Conservation (phyloP, 2,113 vertebrate species). For the Rhinoderma darwinii region DNA sequence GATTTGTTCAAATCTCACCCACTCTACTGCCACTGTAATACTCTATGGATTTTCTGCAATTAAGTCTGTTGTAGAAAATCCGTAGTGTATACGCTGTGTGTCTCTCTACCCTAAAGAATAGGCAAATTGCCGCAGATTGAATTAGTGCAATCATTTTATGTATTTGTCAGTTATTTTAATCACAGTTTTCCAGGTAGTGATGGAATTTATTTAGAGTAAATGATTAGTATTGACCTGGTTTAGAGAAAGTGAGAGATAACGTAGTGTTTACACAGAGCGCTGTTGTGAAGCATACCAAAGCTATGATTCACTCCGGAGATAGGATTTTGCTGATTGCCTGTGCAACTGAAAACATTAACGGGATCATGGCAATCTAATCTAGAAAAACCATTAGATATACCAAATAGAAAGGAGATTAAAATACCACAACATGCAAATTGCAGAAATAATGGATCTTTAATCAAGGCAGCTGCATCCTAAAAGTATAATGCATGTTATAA, state of each 20-base stretch:
- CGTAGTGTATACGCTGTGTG: too few relatives aligned
- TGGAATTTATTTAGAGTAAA: background rate
- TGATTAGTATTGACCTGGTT: background rate
- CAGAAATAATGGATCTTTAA: background rate
- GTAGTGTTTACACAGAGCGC: background rate
- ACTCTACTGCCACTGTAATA: too few relatives aligned
- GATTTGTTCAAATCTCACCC: too few relatives aligned
- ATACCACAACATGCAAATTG: background rate
- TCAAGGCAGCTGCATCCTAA: background rate
- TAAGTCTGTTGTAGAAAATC: too few relatives aligned
- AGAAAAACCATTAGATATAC: background rate
- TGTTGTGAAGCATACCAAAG: background rate
- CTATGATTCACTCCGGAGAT: background rate
- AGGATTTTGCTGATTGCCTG: background rate
- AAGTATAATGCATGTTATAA: background rate
- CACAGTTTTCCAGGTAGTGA: background rate
- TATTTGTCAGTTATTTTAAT: background rate
- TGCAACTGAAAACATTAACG: background rate
- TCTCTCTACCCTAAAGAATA: too few relatives aligned
- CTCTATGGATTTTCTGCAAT: too few relatives aligned
- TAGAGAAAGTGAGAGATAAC: constrained; percentile 7
- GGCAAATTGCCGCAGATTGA: background rate
- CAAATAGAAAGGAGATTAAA: background rate
- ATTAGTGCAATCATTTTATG: background rate
- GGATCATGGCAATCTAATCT: background rate